Evolutionary conservation across 2,888 invertebrate genomes (phyloP).

Genomic region (Patella depressa): DNA sequence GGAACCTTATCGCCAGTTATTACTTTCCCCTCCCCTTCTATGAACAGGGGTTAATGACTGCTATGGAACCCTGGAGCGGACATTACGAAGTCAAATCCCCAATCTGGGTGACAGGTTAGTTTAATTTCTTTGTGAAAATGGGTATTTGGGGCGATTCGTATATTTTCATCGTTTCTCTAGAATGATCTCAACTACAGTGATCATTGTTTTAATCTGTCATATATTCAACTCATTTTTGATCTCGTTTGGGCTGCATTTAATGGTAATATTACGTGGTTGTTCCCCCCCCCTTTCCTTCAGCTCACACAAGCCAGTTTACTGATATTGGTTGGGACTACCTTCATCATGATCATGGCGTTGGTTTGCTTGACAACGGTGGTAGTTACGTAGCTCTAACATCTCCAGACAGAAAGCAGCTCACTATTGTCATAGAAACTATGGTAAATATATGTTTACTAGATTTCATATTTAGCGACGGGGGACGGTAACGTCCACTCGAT

Average conservation of each 20-base stretch:
- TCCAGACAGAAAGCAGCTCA: constrained; percentile 59
- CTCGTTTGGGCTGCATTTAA: too few relatives aligned
- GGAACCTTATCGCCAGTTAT: background rate
- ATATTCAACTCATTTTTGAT: too few relatives aligned
- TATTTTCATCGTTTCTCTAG: too few relatives aligned
- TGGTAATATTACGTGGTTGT: too few relatives aligned
- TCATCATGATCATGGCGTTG: constrained; percentile 62
- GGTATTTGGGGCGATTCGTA: too few relatives aligned
- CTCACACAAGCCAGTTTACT: constrained; percentile 70
- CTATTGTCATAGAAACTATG: constrained; percentile 71
- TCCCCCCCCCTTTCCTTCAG: constrained; percentile 37
- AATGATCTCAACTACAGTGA: too few relatives aligned
- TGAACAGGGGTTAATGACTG: background rate
- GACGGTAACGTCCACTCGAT: too few relatives aligned
- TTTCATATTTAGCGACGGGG: too few relatives aligned
- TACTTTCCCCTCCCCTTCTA: background rate
- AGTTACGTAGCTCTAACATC: constrained; percentile 65
- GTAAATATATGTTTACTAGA: constrained; percentile 38
- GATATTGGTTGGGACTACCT: constrained; percentile 66
- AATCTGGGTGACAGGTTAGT: background rate
- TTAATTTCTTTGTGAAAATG: background rate
- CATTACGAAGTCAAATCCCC: constrained; percentile 4
- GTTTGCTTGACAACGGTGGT: constrained; percentile 61
- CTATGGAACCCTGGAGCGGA: background rate
- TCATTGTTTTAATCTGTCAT: too few relatives aligned